A percentile compares a stretch with the other conserved stretches of the same genome.
phyloP scores from a whole-genome alignment of 2,797 vertebrate genomes.

The Typhlichthys subterraneus region DNA sequence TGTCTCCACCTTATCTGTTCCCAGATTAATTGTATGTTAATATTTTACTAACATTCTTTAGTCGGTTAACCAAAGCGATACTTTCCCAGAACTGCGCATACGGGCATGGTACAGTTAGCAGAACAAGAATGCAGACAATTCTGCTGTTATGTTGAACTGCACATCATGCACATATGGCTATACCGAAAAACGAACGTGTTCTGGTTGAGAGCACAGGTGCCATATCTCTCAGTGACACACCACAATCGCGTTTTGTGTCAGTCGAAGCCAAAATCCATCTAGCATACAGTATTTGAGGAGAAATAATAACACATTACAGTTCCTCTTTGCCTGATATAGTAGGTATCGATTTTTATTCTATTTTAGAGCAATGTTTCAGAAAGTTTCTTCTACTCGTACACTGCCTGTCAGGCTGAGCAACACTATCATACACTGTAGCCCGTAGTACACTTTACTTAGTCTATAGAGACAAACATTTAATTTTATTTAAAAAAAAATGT shows the following conservation, averaged over 20 bases:
- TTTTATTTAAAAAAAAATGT: no score
- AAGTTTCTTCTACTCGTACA: constrained; percentile 54
- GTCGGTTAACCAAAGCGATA: no score
- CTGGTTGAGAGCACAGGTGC: constrained; percentile 49
- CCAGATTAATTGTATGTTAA: no score
- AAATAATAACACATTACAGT: constrained; percentile 79
- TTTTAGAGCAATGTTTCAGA: constrained; percentile 72
- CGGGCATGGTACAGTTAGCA: neutral
- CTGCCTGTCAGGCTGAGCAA: constrained; percentile 53
- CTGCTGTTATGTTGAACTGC: constrained; percentile 37
- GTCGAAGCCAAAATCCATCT: constrained; percentile 72
- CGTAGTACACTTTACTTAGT: constrained; percentile 46
- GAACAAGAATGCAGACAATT: constrained; percentile 26
- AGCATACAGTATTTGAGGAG: constrained; percentile 73
- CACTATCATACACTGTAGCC: constrained; percentile 48
- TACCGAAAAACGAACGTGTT: constrained; percentile 48
- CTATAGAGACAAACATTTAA: no score
- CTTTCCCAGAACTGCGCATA: no score
- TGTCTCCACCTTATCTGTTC: no score
- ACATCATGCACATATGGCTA: constrained; percentile 1
- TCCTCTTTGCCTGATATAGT: constrained; percentile 71
- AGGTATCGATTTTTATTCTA: constrained; percentile 72
- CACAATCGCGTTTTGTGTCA: constrained; percentile 73
- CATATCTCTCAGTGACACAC: constrained; percentile 62
- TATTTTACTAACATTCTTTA: no score